Conservation (phyloP, 2,113 vertebrate species). For the Fulica atra region DNA sequence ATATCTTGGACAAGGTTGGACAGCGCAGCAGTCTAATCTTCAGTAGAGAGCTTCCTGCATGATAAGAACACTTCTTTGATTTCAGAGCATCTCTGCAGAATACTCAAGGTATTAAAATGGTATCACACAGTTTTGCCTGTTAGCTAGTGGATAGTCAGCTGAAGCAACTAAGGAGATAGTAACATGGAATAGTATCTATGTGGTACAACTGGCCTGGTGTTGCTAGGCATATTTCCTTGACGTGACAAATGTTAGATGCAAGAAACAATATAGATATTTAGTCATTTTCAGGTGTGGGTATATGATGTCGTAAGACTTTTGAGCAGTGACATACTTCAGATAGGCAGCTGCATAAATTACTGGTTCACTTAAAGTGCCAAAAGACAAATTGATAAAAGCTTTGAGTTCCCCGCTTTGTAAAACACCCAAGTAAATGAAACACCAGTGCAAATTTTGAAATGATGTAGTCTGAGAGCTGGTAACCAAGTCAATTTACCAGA, state of each 20-base stretch:
- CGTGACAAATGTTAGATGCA: background rate
- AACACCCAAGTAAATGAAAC: background rate
- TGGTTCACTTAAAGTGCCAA: background rate
- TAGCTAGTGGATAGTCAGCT: background rate
- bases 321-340: background rate
- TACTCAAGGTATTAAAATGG: background rate
- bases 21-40: background rate
- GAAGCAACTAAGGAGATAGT: background rate
- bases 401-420: background rate
- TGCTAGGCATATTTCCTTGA: background rate
- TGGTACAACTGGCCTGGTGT: background rate
- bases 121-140: background rate
- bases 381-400: background rate
- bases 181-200: background rate
- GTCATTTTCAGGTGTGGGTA: background rate
- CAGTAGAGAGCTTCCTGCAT: background rate
- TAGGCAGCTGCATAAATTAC: background rate
- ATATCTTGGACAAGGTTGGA: background rate
- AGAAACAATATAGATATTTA: background rate
- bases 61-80: background rate
- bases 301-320: background rate
- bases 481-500: background rate
- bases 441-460: background rate
- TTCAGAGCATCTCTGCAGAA: background rate
- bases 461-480: background rate